A percentile compares a stretch with the other conserved stretches of the same genome.
Evolutionary conservation across 2,797 vertebrate species (phyloP).

Genomic region (Anguilla marmorata): DNA sequence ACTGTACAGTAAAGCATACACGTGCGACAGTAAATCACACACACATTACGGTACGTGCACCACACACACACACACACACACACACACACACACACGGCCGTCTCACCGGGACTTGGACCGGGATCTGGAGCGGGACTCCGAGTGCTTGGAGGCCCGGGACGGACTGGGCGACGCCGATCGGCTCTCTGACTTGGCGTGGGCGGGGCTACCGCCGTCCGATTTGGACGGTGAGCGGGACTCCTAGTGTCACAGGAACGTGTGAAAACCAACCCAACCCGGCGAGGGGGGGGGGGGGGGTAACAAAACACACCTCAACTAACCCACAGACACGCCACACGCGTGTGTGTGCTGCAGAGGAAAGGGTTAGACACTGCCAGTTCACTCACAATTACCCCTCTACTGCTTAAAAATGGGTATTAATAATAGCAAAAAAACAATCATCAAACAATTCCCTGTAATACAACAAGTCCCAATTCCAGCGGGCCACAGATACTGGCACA

Average conservation of each 20-base stretch:
- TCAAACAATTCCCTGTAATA: constrained; percentile 62
- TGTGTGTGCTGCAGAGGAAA: constrained; percentile 85
- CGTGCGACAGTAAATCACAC: background rate
- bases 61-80: background rate
- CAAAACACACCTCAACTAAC: constrained; percentile 36
- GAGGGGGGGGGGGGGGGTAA: constrained; percentile 1
- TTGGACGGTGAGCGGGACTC: constrained; percentile 91
- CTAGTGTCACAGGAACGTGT: constrained; percentile 82
- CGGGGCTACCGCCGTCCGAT: constrained; percentile 87
- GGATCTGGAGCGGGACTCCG: constrained; percentile 84
- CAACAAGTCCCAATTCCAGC: constrained; percentile 76
- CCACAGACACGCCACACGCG: constrained; percentile 41
- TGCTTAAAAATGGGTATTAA: constrained; percentile 35
- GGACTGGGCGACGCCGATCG: constrained; percentile 86
- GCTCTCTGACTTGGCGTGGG: constrained; percentile 86
- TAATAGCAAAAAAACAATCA: constrained; percentile 60
- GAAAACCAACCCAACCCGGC: constrained; percentile 58
- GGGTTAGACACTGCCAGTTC: constrained; percentile 76
- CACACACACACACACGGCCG: background rate
- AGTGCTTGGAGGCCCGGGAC: constrained; percentile 82
- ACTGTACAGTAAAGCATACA: background rate
- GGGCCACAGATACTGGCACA: constrained; percentile 80
- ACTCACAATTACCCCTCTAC: constrained; percentile 40
- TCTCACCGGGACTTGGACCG: constrained; percentile 89
- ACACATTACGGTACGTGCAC: background rate